Percentiles rank a stretch among this genome's conserved stretches.
These are phyloP conservation scores for Epiblema foenella DNA, from an alignment of 2,888 invertebrate genomes.

Conservation along the genomic window DNA sequence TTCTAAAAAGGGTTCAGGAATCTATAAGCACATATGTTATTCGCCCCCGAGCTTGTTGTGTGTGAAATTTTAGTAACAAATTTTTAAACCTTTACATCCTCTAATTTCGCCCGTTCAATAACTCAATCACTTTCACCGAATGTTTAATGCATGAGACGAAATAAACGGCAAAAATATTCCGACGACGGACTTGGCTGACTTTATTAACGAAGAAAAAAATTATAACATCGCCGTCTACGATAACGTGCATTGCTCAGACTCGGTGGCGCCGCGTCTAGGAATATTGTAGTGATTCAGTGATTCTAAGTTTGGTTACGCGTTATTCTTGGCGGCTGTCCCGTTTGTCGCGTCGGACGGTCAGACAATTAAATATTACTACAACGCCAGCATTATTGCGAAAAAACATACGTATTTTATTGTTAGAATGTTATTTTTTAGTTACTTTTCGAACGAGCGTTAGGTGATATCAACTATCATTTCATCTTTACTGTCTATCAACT, in stretches of 20 bases:
- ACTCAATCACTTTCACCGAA: conserved; percentile 52
- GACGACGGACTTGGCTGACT: conserved; percentile 51
- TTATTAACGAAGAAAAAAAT: conserved; percentile 53
- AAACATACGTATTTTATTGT: conserved; percentile 16
- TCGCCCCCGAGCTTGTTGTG: not conserved
- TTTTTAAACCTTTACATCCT: conserved; percentile 48
- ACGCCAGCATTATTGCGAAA: conserved; percentile 12
- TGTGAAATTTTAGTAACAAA: conserved; percentile 12
- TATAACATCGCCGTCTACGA: conserved; percentile 45
- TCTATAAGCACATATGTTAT: not conserved
- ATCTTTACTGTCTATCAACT: no score
- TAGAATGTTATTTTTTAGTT: not conserved
- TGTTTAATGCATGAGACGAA: conserved; percentile 67
- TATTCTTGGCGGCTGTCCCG: conserved; percentile 31
- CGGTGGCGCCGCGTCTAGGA: conserved; percentile 48
- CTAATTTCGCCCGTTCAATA: conserved; percentile 37
- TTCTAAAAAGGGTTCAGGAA: not conserved
- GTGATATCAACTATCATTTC: no score
- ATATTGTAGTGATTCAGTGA: conserved; percentile 44
- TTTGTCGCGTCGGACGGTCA: conserved; percentile 7
- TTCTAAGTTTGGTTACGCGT: conserved; percentile 36
- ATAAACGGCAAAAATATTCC: conserved; percentile 56
- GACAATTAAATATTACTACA: conserved; percentile 22
- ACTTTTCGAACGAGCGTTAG: no score
- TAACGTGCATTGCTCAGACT: conserved; percentile 49